Conservation (phyloP, 37 sponge, comb jelly and placozoan genomes). For the Halichondria panicea region DNA sequence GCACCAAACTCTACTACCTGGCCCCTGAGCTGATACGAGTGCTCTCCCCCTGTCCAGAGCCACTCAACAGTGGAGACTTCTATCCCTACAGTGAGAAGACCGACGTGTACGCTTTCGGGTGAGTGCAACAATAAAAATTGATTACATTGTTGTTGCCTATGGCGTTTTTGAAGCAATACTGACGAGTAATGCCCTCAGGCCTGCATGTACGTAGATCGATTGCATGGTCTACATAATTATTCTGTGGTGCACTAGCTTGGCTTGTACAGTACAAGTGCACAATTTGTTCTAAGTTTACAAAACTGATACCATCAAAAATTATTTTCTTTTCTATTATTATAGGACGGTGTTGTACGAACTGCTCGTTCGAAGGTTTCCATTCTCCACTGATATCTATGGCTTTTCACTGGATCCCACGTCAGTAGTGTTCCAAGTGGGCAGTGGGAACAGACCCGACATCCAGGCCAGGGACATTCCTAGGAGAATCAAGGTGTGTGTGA, state of each 20-base stretch:
- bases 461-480: conserved; percentile 41
- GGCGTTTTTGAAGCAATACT: not conserved
- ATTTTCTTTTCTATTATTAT: conserved; percentile 6
- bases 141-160: not conserved
- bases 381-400: conserved; percentile 23
- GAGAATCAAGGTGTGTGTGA: conserved; percentile 46
- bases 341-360: conserved; percentile 91
- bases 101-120: conserved; percentile 92
- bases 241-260: no score
- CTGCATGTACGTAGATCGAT: no score
- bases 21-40: conserved; percentile 82
- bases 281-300: not conserved
- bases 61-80: conserved; percentile 1
- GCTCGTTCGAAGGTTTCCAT: conserved; percentile 79
- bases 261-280: no score
- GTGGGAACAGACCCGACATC: conserved; percentile 41
- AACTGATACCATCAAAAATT: not conserved
- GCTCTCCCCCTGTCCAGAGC: conserved; percentile 36
- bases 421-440: conserved; percentile 58
- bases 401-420: conserved; percentile 35
- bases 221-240: no score
- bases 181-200: no score
- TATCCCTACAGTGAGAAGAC: conserved; percentile 53
- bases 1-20: conserved; percentile 77
- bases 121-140: not conserved